A percentile compares a stretch with the other conserved stretches of the same genome.
Evolutionary conservation across 2,888 invertebrate species (phyloP).

Genomic region (Ectemnius cavifrons): DNA sequence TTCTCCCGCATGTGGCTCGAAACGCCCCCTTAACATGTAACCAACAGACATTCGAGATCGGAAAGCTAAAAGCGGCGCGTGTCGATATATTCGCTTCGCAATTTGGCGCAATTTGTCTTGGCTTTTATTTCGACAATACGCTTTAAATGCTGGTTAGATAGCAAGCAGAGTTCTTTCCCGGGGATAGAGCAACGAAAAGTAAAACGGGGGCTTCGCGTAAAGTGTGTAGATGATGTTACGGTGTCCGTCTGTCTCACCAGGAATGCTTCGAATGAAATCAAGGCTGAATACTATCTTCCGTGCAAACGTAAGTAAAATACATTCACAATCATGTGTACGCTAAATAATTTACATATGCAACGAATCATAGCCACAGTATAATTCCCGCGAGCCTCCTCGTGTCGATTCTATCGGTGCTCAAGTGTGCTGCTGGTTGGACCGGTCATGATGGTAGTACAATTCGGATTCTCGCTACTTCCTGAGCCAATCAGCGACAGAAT

Average conservation of each 20-base stretch:
- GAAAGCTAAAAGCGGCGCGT: too few species aligned
- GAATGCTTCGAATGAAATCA: constrained; percentile 46
- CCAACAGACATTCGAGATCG: too few species aligned
- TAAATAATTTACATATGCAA: constrained; percentile 34
- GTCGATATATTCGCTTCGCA: too few species aligned
- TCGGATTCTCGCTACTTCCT: constrained; percentile 20
- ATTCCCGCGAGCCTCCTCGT: constrained; percentile 9
- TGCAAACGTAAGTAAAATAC: constrained; percentile 46
- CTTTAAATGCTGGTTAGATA: constrained; percentile 32
- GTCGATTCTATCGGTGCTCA: too few species aligned
- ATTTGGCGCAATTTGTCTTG: too few species aligned
- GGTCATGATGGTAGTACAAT: constrained; percentile 17
- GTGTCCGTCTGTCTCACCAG: constrained; percentile 9
- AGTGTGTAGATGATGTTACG: background rate
- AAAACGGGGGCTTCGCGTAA: background rate
- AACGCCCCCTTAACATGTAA: too few species aligned
- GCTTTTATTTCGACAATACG: background rate
- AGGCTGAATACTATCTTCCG: constrained; percentile 24
- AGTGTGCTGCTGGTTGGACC: too few species aligned
- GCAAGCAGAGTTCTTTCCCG: background rate
- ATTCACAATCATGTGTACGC: constrained; percentile 36
- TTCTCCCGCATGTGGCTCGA: too few species aligned
- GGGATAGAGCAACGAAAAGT: too few species aligned
- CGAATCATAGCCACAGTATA: constrained; percentile 38
- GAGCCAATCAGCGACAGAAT: constrained; percentile 28